Conservation (phyloP, 1,140 invertebrate species). For the Macrostomum lignano region DNA sequence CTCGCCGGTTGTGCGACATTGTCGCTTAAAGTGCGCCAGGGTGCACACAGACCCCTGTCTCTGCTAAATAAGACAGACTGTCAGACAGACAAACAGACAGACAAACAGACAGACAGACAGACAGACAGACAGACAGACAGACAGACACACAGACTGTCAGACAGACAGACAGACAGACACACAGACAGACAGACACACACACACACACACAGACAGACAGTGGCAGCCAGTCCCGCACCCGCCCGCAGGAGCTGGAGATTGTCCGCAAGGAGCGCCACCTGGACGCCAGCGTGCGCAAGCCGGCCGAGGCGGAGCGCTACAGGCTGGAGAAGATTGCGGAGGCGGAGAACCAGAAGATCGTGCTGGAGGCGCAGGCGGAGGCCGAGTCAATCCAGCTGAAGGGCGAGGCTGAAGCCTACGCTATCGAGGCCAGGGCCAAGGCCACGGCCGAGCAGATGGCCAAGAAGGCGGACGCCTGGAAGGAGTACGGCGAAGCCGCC, state of each 20-base stretch:
- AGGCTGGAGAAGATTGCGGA: slow-evolving; percentile 67
- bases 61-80: too few species aligned
- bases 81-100: too few species aligned
- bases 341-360: slow-evolving; percentile 38
- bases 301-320: slow-evolving; percentile 73
- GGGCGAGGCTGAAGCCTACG: slow-evolving; percentile 7
- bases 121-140: slow-evolving; percentile 3
- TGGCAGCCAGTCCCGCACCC: background rate
- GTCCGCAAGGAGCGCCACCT: slow-evolving; percentile 48
- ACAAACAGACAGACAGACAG: slow-evolving; percentile 3
- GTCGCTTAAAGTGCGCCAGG: too few species aligned
- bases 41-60: too few species aligned
- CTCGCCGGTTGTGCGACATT: too few species aligned
- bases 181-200: slow-evolving; percentile 1
- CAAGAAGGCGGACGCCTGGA: slow-evolving; percentile 8
- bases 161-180: slow-evolving; percentile 2
- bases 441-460: slow-evolving; percentile 7
- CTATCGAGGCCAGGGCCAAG: slow-evolving; percentile 6
- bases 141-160: slow-evolving; percentile 1
- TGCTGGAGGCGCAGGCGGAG: slow-evolving; percentile 69
- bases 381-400: slow-evolving; percentile 34
- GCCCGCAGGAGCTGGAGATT: slow-evolving; percentile 34
- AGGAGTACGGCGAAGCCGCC: slow-evolving; percentile 8
- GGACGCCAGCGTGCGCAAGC: slow-evolving; percentile 57
- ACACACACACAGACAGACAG: slow-evolving; percentile 3